These are phyloP conservation scores for Brachyrhaphis roseni DNA, from an alignment of 2,797 vertebrate species.

Conservation along the genomic window DNA sequence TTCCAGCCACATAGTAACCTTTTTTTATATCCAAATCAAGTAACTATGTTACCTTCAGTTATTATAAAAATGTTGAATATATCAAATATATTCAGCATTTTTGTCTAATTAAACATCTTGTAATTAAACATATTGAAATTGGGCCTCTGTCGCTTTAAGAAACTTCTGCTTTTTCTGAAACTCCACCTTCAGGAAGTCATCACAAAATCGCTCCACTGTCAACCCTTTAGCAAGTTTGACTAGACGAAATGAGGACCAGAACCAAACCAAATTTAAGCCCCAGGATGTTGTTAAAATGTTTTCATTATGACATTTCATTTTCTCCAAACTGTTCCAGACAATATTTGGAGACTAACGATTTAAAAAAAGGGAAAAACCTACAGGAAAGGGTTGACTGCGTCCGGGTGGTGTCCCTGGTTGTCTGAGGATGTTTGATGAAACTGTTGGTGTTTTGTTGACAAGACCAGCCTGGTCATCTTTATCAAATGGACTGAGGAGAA, in stretches of 20 bases:
- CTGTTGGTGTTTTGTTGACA: conserved; percentile 90
- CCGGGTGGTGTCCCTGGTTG: conserved; percentile 92
- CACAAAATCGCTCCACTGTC: no score
- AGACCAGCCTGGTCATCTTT: conserved; percentile 93
- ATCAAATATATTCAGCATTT: no score
- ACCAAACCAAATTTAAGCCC: neutral
- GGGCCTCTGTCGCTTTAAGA: no score
- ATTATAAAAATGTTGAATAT: no score
- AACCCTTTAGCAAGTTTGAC: no score
- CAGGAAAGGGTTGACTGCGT: conserved; percentile 92
- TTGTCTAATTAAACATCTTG: no score
- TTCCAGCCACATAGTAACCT: no score
- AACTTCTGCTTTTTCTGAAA: no score
- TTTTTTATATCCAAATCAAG: no score
- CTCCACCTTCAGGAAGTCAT: no score
- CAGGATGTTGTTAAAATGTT: neutral
- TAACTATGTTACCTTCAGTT: no score
- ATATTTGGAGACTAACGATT: neutral
- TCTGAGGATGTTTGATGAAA: conserved; percentile 91
- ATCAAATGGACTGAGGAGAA: conserved; percentile 89
- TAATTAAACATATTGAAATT: no score
- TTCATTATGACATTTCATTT: neutral
- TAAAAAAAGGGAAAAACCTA: conserved; percentile 45
- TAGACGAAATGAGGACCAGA: neutral
- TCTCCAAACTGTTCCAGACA: neutral